Evolutionary conservation across 2,888 invertebrate species (phyloP).

Genomic region (Brachyptera putata): DNA sequence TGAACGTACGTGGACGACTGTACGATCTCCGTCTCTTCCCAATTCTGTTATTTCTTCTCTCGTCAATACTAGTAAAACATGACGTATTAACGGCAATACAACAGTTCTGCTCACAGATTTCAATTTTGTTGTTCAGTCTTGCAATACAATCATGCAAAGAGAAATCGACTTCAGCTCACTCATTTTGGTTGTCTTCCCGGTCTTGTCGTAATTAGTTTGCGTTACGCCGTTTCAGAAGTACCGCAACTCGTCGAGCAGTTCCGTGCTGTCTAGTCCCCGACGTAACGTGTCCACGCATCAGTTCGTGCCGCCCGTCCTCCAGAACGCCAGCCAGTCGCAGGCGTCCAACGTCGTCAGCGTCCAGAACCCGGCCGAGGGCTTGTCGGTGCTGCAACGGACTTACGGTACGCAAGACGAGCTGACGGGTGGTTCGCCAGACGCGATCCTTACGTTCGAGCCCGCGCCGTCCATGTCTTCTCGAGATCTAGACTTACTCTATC

Average conservation of each 20-base stretch:
- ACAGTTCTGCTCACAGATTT: too few relatives aligned
- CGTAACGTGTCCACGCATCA: slow-evolving; percentile 19
- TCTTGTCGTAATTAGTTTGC: too few relatives aligned
- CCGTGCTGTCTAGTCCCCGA: slow-evolving; percentile 18
- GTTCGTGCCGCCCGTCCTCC: slow-evolving; percentile 31
- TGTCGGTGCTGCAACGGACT: slow-evolving; percentile 31
- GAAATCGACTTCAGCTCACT: too few relatives aligned
- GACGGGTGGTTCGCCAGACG: slow-evolving; percentile 18
- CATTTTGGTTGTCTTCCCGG: too few relatives aligned
- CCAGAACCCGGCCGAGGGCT: slow-evolving; percentile 32
- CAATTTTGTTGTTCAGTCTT: too few relatives aligned
- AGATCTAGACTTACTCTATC: slow-evolving; percentile 29
- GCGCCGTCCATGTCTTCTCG: slow-evolving; percentile 23
- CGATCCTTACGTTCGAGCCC: slow-evolving; percentile 21
- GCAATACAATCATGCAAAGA: too few relatives aligned
- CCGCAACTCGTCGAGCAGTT: slow-evolving; percentile 19
- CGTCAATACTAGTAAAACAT: too few relatives aligned
- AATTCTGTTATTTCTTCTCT: too few relatives aligned
- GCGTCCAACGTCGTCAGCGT: slow-evolving; percentile 32
- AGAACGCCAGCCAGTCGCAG: slow-evolving; percentile 1
- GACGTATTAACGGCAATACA: too few relatives aligned
- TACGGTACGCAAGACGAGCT: slow-evolving; percentile 31
- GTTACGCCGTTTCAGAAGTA: too few relatives aligned
- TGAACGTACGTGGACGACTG: too few relatives aligned
- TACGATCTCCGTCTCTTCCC: too few relatives aligned